These are phyloP conservation scores for Hypocryptadius cinnamomeus DNA, from an alignment of 2,113 vertebrate species.

Conservation along the genomic window DNA sequence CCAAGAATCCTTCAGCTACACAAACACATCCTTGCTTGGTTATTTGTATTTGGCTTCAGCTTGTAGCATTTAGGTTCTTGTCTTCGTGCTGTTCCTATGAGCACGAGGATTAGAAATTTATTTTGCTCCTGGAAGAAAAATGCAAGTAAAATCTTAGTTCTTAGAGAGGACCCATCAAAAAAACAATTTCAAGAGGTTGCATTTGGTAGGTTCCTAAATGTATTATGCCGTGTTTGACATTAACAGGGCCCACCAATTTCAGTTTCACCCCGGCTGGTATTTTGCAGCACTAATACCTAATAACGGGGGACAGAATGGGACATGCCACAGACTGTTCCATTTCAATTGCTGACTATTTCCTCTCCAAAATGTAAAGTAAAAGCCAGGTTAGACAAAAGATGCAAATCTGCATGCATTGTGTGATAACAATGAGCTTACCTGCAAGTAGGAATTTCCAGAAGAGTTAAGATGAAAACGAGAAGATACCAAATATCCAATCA, in stretches of 20 bases:
- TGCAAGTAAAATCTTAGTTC: neutral
- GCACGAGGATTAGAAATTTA: neutral
- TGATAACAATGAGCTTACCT: conserved; percentile 55
- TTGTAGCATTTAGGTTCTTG: neutral
- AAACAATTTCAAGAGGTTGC: neutral
- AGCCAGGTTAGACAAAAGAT: neutral
- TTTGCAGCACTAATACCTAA: neutral
- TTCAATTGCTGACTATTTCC: neutral
- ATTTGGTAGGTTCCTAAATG: neutral
- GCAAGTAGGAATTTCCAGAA: neutral
- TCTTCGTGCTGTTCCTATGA: neutral
- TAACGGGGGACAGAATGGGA: neutral
- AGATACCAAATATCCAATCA: neutral
- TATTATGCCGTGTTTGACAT: neutral
- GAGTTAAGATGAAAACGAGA: neutral
- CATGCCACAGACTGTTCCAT: neutral
- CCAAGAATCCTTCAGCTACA: neutral
- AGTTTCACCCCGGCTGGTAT: neutral
- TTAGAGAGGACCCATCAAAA: neutral
- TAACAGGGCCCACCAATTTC: neutral
- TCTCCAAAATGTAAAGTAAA: neutral
- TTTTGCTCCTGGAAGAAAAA: neutral
- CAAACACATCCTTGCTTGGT: neutral
- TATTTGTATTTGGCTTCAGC: neutral
- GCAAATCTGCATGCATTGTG: neutral